Evolutionary conservation across 1,140 invertebrate species (phyloP).

Genomic region (Drosophila albomicans): DNA sequence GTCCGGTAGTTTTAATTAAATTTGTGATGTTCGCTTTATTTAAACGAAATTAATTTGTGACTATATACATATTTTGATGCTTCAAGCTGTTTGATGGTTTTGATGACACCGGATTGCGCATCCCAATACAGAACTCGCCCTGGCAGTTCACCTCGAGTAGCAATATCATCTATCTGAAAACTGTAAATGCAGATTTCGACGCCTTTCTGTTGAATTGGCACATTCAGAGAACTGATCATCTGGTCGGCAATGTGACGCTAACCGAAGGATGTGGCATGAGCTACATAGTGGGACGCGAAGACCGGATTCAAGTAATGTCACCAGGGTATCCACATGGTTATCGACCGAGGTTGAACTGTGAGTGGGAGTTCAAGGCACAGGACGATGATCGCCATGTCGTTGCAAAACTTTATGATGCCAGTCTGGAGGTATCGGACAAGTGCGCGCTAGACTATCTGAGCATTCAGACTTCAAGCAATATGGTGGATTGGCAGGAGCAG

Average conservation of each 20-base stretch:
- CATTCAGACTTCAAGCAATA: constrained; percentile 55
- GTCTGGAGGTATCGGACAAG: constrained; percentile 86
- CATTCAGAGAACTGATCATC: neutral
- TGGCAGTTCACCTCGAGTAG: constrained; percentile 87
- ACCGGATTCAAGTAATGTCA: constrained; percentile 86
- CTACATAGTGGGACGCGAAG: neutral
- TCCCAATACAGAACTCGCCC: constrained; percentile 85
- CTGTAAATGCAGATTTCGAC: constrained; percentile 79
- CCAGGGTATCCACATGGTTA: constrained; percentile 93
- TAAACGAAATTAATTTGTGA: neutral
- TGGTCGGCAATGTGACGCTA: constrained; percentile 28
- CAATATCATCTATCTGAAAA: constrained; percentile 88
- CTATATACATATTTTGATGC: too few relatives aligned
- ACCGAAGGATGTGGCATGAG: constrained; percentile 40
- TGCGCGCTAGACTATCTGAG: constrained; percentile 87
- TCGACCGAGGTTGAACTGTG: constrained; percentile 88
- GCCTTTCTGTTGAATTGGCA: constrained; percentile 88
- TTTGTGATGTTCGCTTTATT: neutral
- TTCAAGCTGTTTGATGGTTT: constrained; percentile 87
- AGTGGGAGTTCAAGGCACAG: constrained; percentile 89
- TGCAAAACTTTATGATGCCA: constrained; percentile 86
- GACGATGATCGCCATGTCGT: constrained; percentile 86
- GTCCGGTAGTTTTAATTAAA: too few relatives aligned
- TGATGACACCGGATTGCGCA: constrained; percentile 87
- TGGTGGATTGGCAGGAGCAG: constrained; percentile 75